These are phyloP conservation scores for Neoaliturus tenellus DNA, from an alignment of 2,888 invertebrate genomes.

Conservation along the genomic window DNA sequence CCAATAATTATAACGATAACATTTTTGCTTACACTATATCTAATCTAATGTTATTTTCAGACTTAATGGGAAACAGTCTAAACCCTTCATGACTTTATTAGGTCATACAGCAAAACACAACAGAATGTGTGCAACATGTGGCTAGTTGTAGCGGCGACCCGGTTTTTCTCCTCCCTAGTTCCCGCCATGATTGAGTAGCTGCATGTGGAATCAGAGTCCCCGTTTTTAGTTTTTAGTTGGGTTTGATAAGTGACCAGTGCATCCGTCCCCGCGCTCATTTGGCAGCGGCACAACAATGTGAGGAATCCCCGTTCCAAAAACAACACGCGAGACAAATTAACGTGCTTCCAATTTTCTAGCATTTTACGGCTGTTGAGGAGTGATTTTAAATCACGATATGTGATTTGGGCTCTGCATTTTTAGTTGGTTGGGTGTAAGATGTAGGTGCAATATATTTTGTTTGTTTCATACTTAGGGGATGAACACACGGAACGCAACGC, in stretches of 20 bases:
- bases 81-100: no score
- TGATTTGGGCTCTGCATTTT: background rate
- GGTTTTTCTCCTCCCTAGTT: background rate
- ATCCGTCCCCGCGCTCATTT: background rate
- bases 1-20: no score
- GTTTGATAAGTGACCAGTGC: conserved; percentile 6
- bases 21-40: no score
- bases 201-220: background rate
- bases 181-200: background rate
- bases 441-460: no score
- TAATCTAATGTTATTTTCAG: no score
- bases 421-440: background rate
- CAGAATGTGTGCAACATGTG: background rate
- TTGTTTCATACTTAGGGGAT: no score
- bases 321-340: background rate
- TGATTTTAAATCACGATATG: background rate
- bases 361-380: background rate
- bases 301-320: background rate
- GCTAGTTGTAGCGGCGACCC: background rate
- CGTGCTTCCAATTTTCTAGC: background rate
- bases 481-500: no score
- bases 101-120: no score
- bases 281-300: background rate
- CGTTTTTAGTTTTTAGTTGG: background rate
- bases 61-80: no score